Conservation (phyloP, 2,888 invertebrate genomes). For the Callinectes sapidus region DNA sequence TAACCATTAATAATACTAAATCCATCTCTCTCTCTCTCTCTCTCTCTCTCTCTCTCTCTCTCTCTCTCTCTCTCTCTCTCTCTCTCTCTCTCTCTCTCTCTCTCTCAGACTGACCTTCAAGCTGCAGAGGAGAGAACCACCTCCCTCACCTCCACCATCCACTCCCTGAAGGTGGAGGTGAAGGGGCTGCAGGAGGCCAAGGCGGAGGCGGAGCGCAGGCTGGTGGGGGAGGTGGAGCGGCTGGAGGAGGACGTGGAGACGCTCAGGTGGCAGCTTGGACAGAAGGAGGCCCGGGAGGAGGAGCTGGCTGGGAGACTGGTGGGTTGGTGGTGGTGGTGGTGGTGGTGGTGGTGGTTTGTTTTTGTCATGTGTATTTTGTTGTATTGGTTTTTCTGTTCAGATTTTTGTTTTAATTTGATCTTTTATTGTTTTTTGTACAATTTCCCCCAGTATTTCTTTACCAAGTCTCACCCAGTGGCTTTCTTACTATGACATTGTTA, state of each 20-base stretch:
- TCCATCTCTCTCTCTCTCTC: neutral
- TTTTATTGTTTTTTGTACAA: no score
- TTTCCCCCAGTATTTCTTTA: no score
- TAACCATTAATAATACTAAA: no score
- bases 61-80: neutral
- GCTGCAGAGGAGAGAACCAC: slow-evolving; percentile 50
- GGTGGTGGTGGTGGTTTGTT: neutral
- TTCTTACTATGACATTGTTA: no score
- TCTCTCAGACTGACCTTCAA: slow-evolving; percentile 55
- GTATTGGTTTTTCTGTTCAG: no score
- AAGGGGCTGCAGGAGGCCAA: neutral
- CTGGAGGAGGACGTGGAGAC: slow-evolving; percentile 64
- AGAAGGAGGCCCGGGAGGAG: slow-evolving; percentile 53
- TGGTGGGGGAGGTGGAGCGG: slow-evolving; percentile 41
- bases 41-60: neutral
- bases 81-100: neutral
- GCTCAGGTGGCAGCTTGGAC: slow-evolving; percentile 62
- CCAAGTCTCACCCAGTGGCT: no score
- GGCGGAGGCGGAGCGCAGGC: neutral
- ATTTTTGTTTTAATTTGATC: no score
- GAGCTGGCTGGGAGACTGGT: neutral
- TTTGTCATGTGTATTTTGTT: neutral
- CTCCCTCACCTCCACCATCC: slow-evolving; percentile 44
- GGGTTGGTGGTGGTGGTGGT: neutral
- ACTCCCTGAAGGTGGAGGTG: slow-evolving; percentile 50